Conservation (phyloP, 2,888 invertebrate genomes). For the Amiota minor region DNA sequence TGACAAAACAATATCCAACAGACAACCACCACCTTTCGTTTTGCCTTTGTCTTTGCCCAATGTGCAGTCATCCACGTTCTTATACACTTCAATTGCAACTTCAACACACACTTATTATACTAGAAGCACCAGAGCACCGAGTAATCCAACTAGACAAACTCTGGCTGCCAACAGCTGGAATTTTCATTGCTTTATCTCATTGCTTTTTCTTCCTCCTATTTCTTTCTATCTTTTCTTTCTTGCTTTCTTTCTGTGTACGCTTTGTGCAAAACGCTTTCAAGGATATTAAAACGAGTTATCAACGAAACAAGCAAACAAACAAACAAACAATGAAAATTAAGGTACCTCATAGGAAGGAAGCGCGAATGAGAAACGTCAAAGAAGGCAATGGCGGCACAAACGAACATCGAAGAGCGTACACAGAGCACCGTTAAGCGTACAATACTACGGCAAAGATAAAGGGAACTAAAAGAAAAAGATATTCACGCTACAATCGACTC, state of each 20-base stretch:
- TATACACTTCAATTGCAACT: slow-evolving; percentile 1
- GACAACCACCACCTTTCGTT: not conserved
- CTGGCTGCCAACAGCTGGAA: slow-evolving; percentile 16
- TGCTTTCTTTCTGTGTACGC: not conserved
- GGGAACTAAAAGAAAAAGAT: slow-evolving; percentile 47
- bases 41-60: not conserved
- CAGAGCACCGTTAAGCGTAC: slow-evolving; percentile 38
- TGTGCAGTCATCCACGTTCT: not conserved
- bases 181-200: slow-evolving; percentile 4
- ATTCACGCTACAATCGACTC: slow-evolving; percentile 9
- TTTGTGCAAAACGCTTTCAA: slow-evolving; percentile 37
- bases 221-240: not conserved
- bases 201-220: slow-evolving; percentile 5
- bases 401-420: not conserved
- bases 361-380: not conserved
- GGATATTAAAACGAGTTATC: slow-evolving; percentile 50
- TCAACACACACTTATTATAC: not conserved
- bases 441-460: slow-evolving; percentile 41
- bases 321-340: slow-evolving; percentile 6
- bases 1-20: slow-evolving; percentile 21
- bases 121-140: no score
- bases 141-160: slow-evolving; percentile 4
- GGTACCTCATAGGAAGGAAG: no score
- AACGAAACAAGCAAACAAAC: slow-evolving; percentile 46
- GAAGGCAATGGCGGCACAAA: not conserved